Percentiles rank a stretch among this genome's conserved stretches.
These are phyloP conservation scores for Diplodus puntazzo DNA, from an alignment of 2,797 vertebrate genomes.

Conservation along the genomic window DNA sequence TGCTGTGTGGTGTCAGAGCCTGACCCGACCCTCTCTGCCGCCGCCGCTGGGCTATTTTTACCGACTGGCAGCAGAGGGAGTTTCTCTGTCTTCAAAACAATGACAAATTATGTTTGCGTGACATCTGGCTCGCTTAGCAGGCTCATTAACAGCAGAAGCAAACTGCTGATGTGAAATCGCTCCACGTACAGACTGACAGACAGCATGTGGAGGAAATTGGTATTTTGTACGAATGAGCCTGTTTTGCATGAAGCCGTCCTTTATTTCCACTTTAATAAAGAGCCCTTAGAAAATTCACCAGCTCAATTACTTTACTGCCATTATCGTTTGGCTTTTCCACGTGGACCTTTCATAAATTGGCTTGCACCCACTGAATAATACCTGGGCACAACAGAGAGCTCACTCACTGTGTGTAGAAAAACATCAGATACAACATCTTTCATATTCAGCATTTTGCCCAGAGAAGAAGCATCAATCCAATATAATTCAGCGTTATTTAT, in stretches of 20 bases:
- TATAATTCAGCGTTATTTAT: background rate
- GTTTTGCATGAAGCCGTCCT: background rate
- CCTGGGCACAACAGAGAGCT: too few species aligned
- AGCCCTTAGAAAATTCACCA: background rate
- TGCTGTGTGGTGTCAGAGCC: conserved; percentile 1
- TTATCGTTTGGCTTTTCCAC: background rate
- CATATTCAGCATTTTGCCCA: background rate
- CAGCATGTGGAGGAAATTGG: background rate
- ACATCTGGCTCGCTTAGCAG: background rate
- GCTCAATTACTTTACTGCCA: background rate
- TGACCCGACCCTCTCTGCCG: background rate
- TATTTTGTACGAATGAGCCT: background rate
- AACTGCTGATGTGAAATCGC: background rate
- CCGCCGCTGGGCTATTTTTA: conserved; percentile 39
- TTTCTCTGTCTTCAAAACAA: background rate
- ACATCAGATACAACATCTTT: background rate
- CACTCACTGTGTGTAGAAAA: too few species aligned
- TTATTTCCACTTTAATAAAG: background rate
- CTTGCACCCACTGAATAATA: background rate
- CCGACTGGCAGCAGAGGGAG: background rate
- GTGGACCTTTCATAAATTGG: background rate
- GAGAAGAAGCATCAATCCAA: too few species aligned
- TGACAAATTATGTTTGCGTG: background rate
- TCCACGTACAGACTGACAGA: background rate
- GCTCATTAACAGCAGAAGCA: background rate